Evolutionary conservation across 92 coral and sea anemone species (phyloP).

Genomic region (Pocillopora grandis): DNA sequence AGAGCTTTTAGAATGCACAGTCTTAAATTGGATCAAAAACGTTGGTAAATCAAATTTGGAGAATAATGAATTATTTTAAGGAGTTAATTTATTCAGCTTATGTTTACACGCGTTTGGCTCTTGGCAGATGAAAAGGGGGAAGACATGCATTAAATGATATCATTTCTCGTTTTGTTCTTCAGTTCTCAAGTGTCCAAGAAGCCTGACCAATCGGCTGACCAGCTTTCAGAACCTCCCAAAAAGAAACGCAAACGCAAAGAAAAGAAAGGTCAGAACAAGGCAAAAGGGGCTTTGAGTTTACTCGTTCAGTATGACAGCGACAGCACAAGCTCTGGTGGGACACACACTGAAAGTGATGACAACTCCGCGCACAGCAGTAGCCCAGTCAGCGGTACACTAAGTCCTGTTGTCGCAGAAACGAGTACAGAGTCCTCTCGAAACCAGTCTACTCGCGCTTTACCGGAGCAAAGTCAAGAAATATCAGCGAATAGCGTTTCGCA

Average conservation of each 20-base stretch:
- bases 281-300: conserved; percentile 82
- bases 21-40: background rate
- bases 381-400: conserved; percentile 60
- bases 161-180: background rate
- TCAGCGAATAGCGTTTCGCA: conserved; percentile 29
- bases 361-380: conserved; percentile 72
- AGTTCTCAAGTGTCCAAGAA: conserved; percentile 15
- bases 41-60: no score
- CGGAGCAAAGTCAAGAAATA: conserved; percentile 4
- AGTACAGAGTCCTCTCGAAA: conserved; percentile 20
- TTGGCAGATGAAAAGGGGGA: no score
- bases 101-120: no score
- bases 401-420: conserved; percentile 32
- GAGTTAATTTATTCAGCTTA: no score
- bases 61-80: background rate
- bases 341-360: conserved; percentile 80
- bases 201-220: conserved; percentile 9
- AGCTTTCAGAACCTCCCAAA: conserved; percentile 28
- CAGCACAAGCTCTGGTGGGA: conserved; percentile 77
- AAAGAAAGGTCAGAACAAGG: conserved; percentile 28
- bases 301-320: conserved; percentile 92
- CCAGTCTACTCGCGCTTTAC: conserved; percentile 27
- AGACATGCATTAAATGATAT: background rate
- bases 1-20: background rate
- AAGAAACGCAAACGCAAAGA: conserved; percentile 50